phyloP scores from a whole-genome alignment of 2,797 vertebrate species.

The Tapirus indicus region DNA sequence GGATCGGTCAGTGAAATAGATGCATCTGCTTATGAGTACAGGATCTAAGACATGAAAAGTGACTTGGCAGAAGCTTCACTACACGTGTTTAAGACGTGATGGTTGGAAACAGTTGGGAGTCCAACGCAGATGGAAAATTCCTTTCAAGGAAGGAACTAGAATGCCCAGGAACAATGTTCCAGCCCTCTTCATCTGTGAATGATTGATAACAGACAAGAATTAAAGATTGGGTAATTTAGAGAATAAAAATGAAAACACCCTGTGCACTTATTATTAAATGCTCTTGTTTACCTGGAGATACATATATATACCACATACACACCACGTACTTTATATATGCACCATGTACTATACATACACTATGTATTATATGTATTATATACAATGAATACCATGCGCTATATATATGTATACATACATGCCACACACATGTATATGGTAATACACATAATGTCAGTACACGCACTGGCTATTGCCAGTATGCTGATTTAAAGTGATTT shows the following conservation, averaged over 20 bases:
- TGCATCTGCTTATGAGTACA: not conserved
- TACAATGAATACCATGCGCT: not conserved
- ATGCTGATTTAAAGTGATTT: not conserved
- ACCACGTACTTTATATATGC: not conserved
- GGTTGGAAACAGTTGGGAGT: not conserved
- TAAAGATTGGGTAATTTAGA: not conserved
- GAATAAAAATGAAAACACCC: not conserved
- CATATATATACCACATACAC: too few relatives aligned
- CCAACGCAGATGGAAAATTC: not conserved
- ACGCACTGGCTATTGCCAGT: slow-evolving; percentile 74
- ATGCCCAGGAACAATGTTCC: not conserved
- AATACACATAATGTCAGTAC: not conserved
- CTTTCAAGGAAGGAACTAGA: not conserved
- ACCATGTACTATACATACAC: too few relatives aligned
- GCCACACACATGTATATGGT: not conserved
- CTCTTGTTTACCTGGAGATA: not conserved
- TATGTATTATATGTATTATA: too few relatives aligned
- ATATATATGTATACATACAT: not conserved
- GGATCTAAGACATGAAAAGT: not conserved
- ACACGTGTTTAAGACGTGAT: not conserved
- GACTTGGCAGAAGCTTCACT: rapidly evolving
- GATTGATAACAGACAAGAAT: not conserved
- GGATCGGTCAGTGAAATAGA: not conserved
- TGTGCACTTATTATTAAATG: not conserved
- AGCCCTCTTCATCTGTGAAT: not conserved